Evolutionary conservation across 2,888 invertebrate genomes (phyloP).

Genomic region (Adela reaumurella): DNA sequence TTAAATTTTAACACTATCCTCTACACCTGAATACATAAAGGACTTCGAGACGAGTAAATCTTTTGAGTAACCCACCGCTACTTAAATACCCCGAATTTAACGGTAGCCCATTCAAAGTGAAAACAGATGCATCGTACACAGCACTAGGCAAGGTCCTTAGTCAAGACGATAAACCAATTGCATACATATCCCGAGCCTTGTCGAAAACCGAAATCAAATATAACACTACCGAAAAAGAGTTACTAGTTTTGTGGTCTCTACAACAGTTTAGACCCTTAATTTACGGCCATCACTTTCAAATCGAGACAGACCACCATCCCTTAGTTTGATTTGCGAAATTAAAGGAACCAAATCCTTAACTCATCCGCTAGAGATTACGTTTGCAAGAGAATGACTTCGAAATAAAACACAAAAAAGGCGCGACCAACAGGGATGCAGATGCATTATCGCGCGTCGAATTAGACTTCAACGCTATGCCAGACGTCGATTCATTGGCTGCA

Average conservation of each 20-base stretch:
- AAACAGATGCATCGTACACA: not conserved
- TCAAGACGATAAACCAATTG: not conserved
- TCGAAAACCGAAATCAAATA: not conserved
- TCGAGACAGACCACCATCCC: not conserved
- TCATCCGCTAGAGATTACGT: not conserved
- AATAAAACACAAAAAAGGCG: not conserved
- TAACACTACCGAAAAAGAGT: not conserved
- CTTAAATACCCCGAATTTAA: not conserved
- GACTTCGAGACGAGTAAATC: not conserved
- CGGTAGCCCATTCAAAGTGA: not conserved
- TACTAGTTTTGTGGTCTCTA: not conserved
- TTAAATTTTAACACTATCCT: too few relatives aligned
- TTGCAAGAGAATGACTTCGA: slow-evolving; percentile 1
- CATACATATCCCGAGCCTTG: not conserved
- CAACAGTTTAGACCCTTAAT: slow-evolving; percentile 1
- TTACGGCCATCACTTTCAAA: not conserved
- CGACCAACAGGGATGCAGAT: not conserved
- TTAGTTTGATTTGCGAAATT: not conserved
- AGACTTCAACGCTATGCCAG: too few relatives aligned
- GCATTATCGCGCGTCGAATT: not conserved
- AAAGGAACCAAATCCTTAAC: not conserved
- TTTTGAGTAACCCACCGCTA: not conserved
- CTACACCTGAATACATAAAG: not conserved
- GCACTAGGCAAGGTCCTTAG: not conserved
- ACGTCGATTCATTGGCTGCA: too few relatives aligned